Conservation (phyloP, 2,113 vertebrate genomes). For the Phrynosoma platyrhinos region DNA sequence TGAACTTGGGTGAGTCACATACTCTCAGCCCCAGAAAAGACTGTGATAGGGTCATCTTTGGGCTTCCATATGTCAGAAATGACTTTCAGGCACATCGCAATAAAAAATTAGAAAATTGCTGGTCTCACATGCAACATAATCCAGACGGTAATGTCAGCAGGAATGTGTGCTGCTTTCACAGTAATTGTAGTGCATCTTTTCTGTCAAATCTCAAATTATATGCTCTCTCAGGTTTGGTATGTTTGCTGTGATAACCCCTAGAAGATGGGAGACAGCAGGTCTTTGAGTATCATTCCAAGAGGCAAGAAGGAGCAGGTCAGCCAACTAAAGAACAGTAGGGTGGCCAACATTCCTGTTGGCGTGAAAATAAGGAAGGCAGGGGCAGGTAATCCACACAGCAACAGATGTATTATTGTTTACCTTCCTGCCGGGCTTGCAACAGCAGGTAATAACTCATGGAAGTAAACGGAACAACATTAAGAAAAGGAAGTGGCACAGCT, state of each 20-base stretch:
- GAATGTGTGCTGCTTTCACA: constrained; percentile 51
- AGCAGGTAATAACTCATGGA: not conserved
- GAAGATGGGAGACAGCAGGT: not conserved
- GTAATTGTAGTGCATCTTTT: not conserved
- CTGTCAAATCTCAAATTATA: not conserved
- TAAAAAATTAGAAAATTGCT: too few species aligned
- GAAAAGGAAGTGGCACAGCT: not conserved
- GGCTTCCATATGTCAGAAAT: too few species aligned
- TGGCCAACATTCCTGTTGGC: not conserved
- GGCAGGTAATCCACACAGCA: not conserved
- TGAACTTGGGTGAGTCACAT: too few species aligned
- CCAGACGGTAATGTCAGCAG: constrained; percentile 18
- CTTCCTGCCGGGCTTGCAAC: not conserved
- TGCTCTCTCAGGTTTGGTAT: not conserved
- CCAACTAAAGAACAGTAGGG: not conserved
- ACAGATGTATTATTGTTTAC: not conserved
- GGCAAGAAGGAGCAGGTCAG: not conserved
- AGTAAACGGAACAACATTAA: not conserved
- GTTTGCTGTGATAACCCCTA: not conserved
- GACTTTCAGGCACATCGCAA: too few species aligned
- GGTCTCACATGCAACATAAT: not conserved
- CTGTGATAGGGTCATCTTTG: too few species aligned
- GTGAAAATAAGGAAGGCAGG: not conserved
- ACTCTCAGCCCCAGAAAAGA: too few species aligned
- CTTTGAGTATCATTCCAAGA: not conserved